These are phyloP conservation scores for Eurois occulta DNA, from an alignment of 2,888 invertebrate species.

Conservation along the genomic window DNA sequence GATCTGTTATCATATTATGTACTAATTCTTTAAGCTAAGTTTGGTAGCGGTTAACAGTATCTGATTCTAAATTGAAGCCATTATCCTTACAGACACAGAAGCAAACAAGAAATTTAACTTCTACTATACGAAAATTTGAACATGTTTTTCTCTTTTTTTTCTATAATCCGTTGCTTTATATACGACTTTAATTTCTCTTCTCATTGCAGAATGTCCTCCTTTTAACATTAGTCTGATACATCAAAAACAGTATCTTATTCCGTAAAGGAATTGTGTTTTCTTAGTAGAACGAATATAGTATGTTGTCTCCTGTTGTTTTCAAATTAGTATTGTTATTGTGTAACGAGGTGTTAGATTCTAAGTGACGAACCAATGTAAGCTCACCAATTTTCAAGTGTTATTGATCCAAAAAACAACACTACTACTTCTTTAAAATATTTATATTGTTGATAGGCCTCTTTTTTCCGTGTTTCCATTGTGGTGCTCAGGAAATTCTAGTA, in stretches of 20 bases:
- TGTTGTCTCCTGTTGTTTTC: neutral
- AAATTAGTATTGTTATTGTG: neutral
- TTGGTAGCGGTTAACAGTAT: neutral
- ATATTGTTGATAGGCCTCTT: neutral
- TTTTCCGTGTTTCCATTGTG: conserved; percentile 14
- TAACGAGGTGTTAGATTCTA: conserved; percentile 42
- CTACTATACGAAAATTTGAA: neutral
- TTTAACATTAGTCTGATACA: neutral
- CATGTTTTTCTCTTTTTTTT: neutral
- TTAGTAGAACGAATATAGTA: no score
- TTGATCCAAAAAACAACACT: neutral
- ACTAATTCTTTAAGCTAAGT: conserved; percentile 7
- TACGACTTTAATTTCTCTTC: neutral
- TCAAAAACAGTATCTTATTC: neutral
- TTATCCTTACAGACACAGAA: neutral
- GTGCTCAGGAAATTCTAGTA: conserved; percentile 24
- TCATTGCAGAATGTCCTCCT: neutral
- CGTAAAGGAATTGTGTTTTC: neutral
- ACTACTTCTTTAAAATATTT: conserved; percentile 14
- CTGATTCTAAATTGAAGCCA: conserved; percentile 17
- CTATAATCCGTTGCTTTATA: neutral
- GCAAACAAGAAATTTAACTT: conserved; percentile 4
- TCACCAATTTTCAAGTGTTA: conserved; percentile 4
- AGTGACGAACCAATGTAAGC: conserved; percentile 10
- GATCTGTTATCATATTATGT: conserved; percentile 3